Percentiles rank a stretch among this genome's conserved stretches.
These are phyloP conservation scores for Calcarius ornatus DNA, from an alignment of 2,113 vertebrate species.

Conservation along the genomic window DNA sequence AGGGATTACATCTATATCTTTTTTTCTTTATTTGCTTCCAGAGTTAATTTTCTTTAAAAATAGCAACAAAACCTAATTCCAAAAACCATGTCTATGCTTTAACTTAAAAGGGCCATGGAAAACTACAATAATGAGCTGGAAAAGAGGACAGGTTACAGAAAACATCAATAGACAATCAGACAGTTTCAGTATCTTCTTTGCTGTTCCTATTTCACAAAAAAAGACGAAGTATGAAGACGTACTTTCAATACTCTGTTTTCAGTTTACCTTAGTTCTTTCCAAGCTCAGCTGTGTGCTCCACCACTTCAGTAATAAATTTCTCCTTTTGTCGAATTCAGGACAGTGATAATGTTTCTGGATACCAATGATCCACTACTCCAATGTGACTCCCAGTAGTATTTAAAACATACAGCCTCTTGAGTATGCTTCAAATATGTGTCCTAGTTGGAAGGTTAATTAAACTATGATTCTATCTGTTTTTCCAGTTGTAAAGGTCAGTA, in stretches of 20 bases:
- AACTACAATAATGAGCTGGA: not conserved
- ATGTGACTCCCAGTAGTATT: not conserved
- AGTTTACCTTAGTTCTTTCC: not conserved
- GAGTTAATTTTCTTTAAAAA: not conserved
- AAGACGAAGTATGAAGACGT: not conserved
- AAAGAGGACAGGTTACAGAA: not conserved
- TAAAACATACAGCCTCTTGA: slow-evolving; percentile 26
- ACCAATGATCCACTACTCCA: not conserved
- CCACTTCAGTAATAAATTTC: not conserved
- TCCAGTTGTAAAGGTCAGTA: slow-evolving; percentile 69
- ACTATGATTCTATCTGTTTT: slow-evolving; percentile 57
- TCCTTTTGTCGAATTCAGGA: not conserved
- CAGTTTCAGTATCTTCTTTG: not conserved
- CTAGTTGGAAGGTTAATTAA: slow-evolving; percentile 67
- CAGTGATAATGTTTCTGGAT: not conserved
- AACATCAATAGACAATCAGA: not conserved
- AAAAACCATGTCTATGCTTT: not conserved
- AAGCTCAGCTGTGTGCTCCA: not conserved
- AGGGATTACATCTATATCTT: not conserved
- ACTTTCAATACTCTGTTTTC: not conserved
- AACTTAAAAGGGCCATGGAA: not conserved
- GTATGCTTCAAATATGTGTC: slow-evolving; percentile 44
- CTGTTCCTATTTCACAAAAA: not conserved
- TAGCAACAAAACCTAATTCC: not conserved
- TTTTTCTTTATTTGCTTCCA: not conserved